Evolutionary conservation across 2,113 vertebrate genomes (phyloP).

Genomic region (Rousettus leschenaultii): DNA sequence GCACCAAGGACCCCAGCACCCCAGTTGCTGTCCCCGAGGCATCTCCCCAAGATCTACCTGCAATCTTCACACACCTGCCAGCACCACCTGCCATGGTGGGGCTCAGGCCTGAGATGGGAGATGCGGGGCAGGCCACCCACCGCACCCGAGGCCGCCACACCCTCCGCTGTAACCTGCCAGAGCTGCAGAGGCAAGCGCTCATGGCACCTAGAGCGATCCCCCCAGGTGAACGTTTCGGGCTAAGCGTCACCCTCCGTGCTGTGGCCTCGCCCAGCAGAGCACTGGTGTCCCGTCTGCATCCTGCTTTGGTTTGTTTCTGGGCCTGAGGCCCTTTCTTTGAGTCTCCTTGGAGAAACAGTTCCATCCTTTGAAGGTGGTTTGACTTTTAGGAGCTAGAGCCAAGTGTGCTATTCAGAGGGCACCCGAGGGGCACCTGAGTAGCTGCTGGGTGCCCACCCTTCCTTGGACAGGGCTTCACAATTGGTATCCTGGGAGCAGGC

Average conservation of each 20-base stretch:
- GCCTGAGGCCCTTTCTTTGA: not conserved
- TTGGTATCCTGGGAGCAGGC: not conserved
- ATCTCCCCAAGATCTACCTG: not conserved
- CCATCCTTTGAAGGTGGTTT: not conserved
- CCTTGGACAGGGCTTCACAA: not conserved
- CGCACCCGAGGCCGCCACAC: fast-evolving
- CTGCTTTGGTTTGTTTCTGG: not conserved
- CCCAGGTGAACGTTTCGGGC: not conserved
- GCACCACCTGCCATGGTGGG: fast-evolving
- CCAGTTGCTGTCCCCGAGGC: too few relatives aligned
- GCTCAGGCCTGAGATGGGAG: not conserved
- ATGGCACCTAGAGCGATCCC: fast-evolving
- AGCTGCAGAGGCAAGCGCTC: not conserved
- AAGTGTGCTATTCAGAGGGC: not conserved
- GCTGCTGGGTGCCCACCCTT: fast-evolving
- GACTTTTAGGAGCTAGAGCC: not conserved
- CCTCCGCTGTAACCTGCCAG: too few relatives aligned
- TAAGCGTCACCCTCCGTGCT: not conserved
- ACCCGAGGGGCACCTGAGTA: not conserved
- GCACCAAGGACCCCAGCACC: not conserved
- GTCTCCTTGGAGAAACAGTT: not conserved
- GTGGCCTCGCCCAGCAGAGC: not conserved
- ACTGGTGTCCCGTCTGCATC: not conserved
- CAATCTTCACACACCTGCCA: not conserved
- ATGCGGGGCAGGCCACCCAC: not conserved